Conservation (phyloP, 2,797 vertebrate genomes). For the Peromyscus aztecus region DNA sequence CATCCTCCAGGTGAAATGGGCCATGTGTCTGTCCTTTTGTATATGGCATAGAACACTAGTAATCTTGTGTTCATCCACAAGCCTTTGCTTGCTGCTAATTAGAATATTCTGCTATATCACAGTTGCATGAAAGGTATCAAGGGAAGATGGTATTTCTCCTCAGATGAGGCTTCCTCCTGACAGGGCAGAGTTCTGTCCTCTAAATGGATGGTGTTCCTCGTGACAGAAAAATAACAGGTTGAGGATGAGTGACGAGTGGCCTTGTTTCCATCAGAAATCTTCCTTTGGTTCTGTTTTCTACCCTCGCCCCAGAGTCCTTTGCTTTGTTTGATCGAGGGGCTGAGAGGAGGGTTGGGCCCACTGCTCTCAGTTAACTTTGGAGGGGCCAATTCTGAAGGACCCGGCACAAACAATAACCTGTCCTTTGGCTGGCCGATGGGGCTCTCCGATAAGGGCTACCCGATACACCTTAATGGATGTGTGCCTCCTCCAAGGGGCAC, state of each 20-base stretch:
- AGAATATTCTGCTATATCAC: neutral
- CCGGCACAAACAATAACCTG: conserved; percentile 68
- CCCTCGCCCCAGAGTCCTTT: neutral
- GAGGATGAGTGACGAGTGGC: too few relatives aligned
- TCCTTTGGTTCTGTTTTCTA: neutral
- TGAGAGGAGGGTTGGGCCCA: neutral
- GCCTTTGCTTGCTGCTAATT: neutral
- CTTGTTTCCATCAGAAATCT: neutral
- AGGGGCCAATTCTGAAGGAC: conserved; percentile 47
- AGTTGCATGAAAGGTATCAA: neutral
- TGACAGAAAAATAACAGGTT: neutral
- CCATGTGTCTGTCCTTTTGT: neutral
- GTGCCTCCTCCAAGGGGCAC: neutral
- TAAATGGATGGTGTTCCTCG: too few relatives aligned
- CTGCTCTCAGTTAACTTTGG: neutral
- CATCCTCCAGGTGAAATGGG: neutral
- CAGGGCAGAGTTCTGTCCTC: neutral
- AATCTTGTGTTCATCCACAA: neutral
- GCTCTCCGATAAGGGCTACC: conserved; percentile 76
- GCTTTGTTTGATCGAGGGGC: conserved; percentile 59
- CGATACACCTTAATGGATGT: conserved; percentile 71
- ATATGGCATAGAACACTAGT: too few relatives aligned
- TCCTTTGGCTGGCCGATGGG: conserved; percentile 62
- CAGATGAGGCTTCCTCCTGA: neutral
- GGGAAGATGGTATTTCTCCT: neutral